Base-by-base conservation (phyloP, 2,113 vertebrate genomes). In the Hemicordylus capensis region DNA sequence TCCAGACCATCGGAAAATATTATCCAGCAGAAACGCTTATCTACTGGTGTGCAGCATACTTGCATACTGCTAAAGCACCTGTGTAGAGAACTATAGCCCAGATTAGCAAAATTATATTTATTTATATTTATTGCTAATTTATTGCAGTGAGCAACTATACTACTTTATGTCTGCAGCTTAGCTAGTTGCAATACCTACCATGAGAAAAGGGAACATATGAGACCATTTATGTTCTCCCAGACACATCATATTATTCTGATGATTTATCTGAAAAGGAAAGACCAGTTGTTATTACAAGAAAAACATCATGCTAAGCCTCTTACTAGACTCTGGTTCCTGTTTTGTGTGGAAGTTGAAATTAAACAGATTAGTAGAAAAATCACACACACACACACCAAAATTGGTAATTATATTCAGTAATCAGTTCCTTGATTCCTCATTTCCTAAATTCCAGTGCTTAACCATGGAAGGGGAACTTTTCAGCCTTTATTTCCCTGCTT, bases 181-280 rank as follows among this genome's bases (percentile, higher is more conserved):
- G 42, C 2, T 0, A 81, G 22, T 28, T 12, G 19, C 76, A 86
- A 90, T 76, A 96, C 98, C 94, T 96, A 99, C 99, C 96, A 99
- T 93, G 85, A 99, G 92, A 44, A 98, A 94, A 4, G 96, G 97
- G 88, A 99, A 96, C 88, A 98, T 85, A 8, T 96, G 89, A 63
- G 91, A 96, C 93, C 96, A 96, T 88, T 91, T 96, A 19, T 89
- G 31, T 92, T 95, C 94, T 92, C 93, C 93, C 54, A 91, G 88
- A 73, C 91, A 94, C 91, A 95, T 95, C 99, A 99, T 99, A 81
- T 72, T 96, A 92, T 94, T 92, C 90, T 78, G 92, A 80, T 94
- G 78, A 44, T 94, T 94, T 92, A 95, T 95, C 97, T 98, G 93
- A 81, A 94, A 96, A 93, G 88, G 95, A 0, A 96, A 83, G 89